Base-by-base conservation (phyloP, 2,797 vertebrate species). In the Malacoraja senta region DNA sequence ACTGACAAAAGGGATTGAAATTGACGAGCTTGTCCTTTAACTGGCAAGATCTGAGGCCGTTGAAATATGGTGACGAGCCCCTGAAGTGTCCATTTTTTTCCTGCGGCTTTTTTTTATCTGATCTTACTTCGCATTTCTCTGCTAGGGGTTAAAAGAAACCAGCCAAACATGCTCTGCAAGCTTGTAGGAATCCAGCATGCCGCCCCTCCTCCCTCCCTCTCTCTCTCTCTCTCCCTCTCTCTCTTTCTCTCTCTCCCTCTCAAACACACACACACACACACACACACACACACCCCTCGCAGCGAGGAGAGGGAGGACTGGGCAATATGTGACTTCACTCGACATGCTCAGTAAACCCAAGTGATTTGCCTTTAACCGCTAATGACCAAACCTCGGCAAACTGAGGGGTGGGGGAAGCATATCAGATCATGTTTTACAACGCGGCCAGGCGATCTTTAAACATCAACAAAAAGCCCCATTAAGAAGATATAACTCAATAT, bases 1-100 rank as follows among this genome's bases (percentile, higher is more conserved):
- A 95, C 94, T 96, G 96, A 97, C 96, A 96, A 97, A 97, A 96
- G 96, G 96, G 96, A 96, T 95, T 95, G 95, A 95, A 95, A 95
- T 95, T 93, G 94, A 95, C 94, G 94, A 96, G 95, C 94, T 96
- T 95, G 95, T 95, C 94, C 94, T 95, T 94, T 95, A 97, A 96
- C 94, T 96, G 96, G 96, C 94, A 94, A 96, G 95, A 95, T 94
- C 93, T 94, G 94, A 94, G 94, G 94, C 95, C 96, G 94, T 94
- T 96, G 96, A 91, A 96, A 96, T 95, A 96, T 96, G 95, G 96
- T 95, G 95, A 96, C 95, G 96, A 96, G 96, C 95, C 95, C 95
- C 95, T 95, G 95, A 96, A 96, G 94, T 96, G 94, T 95, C 94
- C 96, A 93, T 77, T 79, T 93, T 93, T 94, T 95, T 94, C 95